Evolutionary conservation across 2,888 invertebrate genomes (phyloP).

Genomic region (Hyles lineata): DNA sequence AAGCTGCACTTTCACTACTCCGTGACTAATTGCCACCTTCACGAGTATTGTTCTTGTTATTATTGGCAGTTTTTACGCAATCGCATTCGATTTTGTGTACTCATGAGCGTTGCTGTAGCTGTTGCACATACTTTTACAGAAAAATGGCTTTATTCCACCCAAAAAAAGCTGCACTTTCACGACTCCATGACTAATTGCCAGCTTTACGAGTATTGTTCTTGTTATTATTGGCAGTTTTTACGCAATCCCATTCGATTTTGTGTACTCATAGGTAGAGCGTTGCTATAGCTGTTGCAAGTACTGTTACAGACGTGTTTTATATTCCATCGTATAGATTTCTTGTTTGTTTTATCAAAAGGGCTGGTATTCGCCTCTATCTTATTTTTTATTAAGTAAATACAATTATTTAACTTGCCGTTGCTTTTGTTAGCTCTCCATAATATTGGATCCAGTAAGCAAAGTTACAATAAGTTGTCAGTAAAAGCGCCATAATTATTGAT

Average conservation of each 20-base stretch:
- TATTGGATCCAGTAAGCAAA: too few relatives aligned
- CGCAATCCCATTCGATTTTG: conserved; percentile 44
- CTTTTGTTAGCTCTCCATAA: too few relatives aligned
- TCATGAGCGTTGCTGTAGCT: conserved; percentile 1
- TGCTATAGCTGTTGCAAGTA: background rate
- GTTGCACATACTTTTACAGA: too few relatives aligned
- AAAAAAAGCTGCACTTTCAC: background rate
- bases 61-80: conserved; percentile 59
- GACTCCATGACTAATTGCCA: conserved; percentile 56
- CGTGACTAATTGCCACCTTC: conserved; percentile 56
- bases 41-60: conserved; percentile 58
- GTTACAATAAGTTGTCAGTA: too few relatives aligned
- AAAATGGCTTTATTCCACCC: too few relatives aligned
- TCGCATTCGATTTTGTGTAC: conserved; percentile 27
- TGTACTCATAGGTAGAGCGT: background rate
- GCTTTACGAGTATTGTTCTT: conserved; percentile 56
- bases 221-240: conserved; percentile 57
- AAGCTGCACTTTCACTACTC: conserved; percentile 75
- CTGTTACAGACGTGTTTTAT: background rate
- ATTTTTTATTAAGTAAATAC: too few relatives aligned
- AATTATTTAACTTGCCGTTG: too few relatives aligned
- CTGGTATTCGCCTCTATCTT: too few relatives aligned
- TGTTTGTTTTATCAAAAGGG: too few relatives aligned
- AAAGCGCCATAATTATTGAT: too few relatives aligned
- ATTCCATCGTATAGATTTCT: too few relatives aligned